A percentile compares a stretch with the other conserved stretches of the same genome.
Evolutionary conservation across 2,113 vertebrate species (phyloP).

Genomic region (Phainopepla nitens): DNA sequence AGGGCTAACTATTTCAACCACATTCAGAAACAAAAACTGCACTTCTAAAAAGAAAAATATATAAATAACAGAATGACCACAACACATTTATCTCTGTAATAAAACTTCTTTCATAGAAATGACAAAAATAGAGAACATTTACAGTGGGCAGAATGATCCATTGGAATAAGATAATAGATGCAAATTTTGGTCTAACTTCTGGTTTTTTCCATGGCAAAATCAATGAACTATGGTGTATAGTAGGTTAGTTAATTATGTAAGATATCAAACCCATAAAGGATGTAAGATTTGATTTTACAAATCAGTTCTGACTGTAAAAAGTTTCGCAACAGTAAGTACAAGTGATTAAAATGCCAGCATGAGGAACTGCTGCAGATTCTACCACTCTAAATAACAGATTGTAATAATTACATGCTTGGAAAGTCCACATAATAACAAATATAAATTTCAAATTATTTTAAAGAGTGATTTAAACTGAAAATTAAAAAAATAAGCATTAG

Average conservation of each 20-base stretch:
- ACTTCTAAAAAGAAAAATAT: constrained; percentile 7
- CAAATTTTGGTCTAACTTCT: constrained; percentile 16
- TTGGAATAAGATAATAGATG: constrained; percentile 39
- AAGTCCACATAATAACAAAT: constrained; percentile 28
- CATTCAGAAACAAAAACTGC: neutral
- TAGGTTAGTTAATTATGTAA: constrained; percentile 68
- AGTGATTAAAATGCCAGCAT: constrained; percentile 70
- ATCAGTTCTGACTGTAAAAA: constrained; percentile 57
- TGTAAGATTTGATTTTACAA: constrained; percentile 60
- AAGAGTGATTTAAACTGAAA: neutral
- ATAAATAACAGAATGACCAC: neutral
- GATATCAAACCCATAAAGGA: constrained; percentile 24
- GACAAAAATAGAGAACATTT: neutral
- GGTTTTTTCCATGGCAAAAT: constrained; percentile 27
- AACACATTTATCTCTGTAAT: neutral
- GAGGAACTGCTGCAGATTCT: constrained; percentile 31
- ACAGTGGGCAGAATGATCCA: neutral
- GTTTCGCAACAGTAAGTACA: constrained; percentile 38
- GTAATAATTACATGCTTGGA: constrained; percentile 33
- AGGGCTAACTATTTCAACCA: neutral
- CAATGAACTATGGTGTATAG: constrained; percentile 43
- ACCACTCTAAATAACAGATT: constrained; percentile 26
- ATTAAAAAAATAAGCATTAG: neutral
- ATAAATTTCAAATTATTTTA: constrained; percentile 3
- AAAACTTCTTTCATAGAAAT: constrained; percentile 7